Conservation (phyloP, 2,797 vertebrate genomes). For the Atherinosoma microstoma region DNA sequence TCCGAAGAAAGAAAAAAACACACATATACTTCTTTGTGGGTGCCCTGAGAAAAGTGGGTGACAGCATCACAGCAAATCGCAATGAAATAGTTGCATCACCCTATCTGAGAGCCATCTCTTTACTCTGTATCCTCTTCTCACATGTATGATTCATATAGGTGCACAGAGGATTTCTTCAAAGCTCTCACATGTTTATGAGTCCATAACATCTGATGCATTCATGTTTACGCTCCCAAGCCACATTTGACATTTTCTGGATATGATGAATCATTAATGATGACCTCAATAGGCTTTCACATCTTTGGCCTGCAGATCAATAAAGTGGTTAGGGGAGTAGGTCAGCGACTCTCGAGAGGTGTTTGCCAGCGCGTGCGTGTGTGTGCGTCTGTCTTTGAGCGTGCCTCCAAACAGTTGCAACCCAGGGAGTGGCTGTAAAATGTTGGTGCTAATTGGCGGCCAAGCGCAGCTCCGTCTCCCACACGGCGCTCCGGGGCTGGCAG, state of each 20-base stretch:
- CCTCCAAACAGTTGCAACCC: constrained; percentile 72
- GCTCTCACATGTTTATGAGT: constrained; percentile 75
- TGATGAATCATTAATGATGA: constrained; percentile 88
- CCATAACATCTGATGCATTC: constrained; percentile 80
- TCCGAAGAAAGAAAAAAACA: constrained; percentile 36
- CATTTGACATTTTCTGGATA: constrained; percentile 87
- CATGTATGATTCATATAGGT: constrained; percentile 76
- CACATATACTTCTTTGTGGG: constrained; percentile 42
- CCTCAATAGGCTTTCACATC: constrained; percentile 89
- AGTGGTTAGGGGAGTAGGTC: constrained; percentile 87
- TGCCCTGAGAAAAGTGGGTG: constrained; percentile 53
- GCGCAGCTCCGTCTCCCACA: constrained; percentile 49
- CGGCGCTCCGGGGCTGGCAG: constrained; percentile 69
- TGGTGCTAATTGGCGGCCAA: constrained; percentile 83
- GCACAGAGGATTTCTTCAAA: constrained; percentile 71
- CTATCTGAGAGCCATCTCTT: constrained; percentile 48
- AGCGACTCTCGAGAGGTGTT: constrained; percentile 82
- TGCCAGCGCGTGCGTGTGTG: constrained; percentile 37
- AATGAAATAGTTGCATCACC: constrained; percentile 70
- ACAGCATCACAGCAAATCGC: constrained; percentile 55
- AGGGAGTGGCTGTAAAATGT: constrained; percentile 75
- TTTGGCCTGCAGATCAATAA: constrained; percentile 87
- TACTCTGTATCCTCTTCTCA: constrained; percentile 48
- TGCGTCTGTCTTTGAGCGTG: constrained; percentile 51
- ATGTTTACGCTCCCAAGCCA: constrained; percentile 82